Evolutionary conservation across 2,797 vertebrate species (phyloP).

Genomic region (Gadopsis bispinosus): DNA sequence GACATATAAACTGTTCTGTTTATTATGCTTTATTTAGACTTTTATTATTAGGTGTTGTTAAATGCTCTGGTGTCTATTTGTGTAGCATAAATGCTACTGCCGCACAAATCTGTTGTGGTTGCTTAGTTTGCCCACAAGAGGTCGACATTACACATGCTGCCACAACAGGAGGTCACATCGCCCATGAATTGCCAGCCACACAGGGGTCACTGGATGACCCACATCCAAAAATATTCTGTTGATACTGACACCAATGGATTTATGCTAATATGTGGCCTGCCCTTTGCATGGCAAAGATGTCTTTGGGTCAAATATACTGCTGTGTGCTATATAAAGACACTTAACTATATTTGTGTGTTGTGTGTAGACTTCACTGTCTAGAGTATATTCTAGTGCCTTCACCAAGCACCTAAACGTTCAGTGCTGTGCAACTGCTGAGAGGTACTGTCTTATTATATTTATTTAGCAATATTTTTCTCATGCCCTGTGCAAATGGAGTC

Average conservation of each 20-base stretch:
- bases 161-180: neutral
- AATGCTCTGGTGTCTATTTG: neutral
- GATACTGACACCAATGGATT: slow-evolving; percentile 36
- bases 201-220: slow-evolving; percentile 13
- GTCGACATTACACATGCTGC: neutral
- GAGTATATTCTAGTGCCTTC: neutral
- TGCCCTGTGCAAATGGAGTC: neutral
- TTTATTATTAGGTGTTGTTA: neutral
- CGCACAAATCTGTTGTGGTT: neutral
- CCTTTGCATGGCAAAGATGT: slow-evolving; percentile 8
- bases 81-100: neutral
- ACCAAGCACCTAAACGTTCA: neutral
- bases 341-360: slow-evolving; percentile 19
- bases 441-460: too few relatives aligned
- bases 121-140: slow-evolving; percentile 47
- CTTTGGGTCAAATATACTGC: slow-evolving; percentile 22
- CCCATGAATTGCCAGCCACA: neutral
- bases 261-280: neutral
- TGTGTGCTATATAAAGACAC: slow-evolving; percentile 28
- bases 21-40: neutral
- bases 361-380: neutral
- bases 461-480: neutral
- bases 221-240: slow-evolving; percentile 41
- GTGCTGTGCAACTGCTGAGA: neutral
- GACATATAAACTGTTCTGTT: neutral